Conservation (phyloP, 2,888 invertebrate species). For the Andrena chrysosceles region DNA sequence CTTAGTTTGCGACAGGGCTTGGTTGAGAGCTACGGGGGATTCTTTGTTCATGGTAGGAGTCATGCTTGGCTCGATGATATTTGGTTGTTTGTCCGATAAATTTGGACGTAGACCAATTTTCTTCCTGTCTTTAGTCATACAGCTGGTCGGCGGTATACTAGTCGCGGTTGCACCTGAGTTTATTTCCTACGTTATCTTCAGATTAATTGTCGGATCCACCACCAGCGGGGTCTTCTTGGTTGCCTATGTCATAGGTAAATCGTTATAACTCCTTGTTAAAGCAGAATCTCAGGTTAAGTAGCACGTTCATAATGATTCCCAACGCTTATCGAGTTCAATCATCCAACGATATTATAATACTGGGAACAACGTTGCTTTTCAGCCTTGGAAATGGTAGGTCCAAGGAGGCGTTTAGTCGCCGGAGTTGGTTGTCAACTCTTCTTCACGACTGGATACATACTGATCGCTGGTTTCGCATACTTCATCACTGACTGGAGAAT, state of each 20-base stretch:
- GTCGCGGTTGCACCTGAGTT: slow-evolving; percentile 90
- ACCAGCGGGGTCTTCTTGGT: slow-evolving; percentile 92
- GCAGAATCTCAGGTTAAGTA: no score
- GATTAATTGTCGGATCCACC: slow-evolving; percentile 90
- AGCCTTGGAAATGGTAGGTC: slow-evolving; percentile 91
- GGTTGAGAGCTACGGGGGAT: slow-evolving; percentile 89
- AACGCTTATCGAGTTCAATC: background rate
- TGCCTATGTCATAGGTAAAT: slow-evolving; percentile 91
- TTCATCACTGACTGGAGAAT: slow-evolving; percentile 89
- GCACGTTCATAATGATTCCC: background rate
- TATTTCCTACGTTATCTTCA: slow-evolving; percentile 88
- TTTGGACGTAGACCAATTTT: slow-evolving; percentile 91
- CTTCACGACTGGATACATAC: slow-evolving; percentile 90
- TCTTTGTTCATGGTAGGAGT: slow-evolving; percentile 91
- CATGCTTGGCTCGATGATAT: slow-evolving; percentile 90
- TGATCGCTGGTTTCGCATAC: slow-evolving; percentile 89
- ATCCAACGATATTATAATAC: slow-evolving; percentile 4
- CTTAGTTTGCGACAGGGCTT: slow-evolving; percentile 89
- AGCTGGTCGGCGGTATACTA: slow-evolving; percentile 89
- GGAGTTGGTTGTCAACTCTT: slow-evolving; percentile 91
- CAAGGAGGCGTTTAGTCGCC: slow-evolving; percentile 88
- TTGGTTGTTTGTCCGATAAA: slow-evolving; percentile 91
- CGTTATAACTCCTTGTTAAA: background rate
- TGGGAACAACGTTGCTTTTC: slow-evolving; percentile 61
- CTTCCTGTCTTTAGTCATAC: slow-evolving; percentile 89